Conservation (phyloP, 2,888 invertebrate genomes). For the Drosophila subsilvestris region DNA sequence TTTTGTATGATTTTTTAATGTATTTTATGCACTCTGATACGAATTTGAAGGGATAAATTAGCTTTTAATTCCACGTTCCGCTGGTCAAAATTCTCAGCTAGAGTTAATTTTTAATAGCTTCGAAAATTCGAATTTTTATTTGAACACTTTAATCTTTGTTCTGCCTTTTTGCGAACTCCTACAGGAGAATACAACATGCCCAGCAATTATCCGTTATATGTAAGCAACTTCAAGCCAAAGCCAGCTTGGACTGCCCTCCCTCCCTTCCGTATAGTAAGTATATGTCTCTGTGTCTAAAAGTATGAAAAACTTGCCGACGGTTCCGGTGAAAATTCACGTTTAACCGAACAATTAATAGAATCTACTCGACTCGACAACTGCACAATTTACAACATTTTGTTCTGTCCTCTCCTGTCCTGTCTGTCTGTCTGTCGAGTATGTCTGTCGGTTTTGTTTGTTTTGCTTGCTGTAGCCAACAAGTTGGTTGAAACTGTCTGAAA, state of each 20-base stretch:
- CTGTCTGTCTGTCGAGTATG: neutral
- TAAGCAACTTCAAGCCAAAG: constrained; percentile 5
- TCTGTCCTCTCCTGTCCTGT: constrained; percentile 16
- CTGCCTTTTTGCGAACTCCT: too few species aligned
- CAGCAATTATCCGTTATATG: neutral
- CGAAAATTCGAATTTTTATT: too few species aligned
- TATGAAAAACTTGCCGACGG: constrained; percentile 60
- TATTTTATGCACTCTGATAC: neutral
- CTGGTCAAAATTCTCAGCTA: too few species aligned
- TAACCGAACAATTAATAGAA: constrained; percentile 74
- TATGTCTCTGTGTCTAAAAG: constrained; percentile 16
- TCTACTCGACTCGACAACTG: constrained; percentile 63
- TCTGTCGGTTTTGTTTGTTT: constrained; percentile 6
- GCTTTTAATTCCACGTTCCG: too few species aligned
- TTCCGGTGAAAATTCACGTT: constrained; percentile 77
- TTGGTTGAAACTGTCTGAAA: constrained; percentile 46
- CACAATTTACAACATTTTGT: constrained; percentile 55
- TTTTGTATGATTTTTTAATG: too few species aligned
- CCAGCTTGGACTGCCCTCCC: constrained; percentile 18
- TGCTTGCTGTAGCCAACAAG: constrained; percentile 11
- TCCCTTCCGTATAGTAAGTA: too few species aligned
- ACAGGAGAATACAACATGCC: too few species aligned
- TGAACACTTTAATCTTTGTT: too few species aligned
- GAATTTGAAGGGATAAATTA: neutral
- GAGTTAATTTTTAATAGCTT: too few species aligned